phyloP scores from a whole-genome alignment of 2,888 invertebrate genomes.

The Teleogryllus oceanicus region DNA sequence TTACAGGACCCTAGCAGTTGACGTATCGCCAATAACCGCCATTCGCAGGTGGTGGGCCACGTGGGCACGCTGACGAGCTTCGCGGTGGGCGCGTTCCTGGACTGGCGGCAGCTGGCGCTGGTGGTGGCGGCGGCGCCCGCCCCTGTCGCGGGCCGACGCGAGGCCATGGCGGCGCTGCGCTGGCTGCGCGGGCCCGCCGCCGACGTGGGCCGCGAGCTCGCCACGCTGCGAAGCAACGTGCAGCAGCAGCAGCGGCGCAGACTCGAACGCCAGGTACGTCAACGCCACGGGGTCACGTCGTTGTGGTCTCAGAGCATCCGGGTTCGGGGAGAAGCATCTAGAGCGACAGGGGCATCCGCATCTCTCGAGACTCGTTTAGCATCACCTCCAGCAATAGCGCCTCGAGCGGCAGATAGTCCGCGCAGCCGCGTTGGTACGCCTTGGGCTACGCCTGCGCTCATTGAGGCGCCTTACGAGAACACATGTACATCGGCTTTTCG shows the following conservation, averaged over 20 bases:
- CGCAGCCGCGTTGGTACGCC: too few relatives aligned
- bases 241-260: conserved; percentile 40
- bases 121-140: conserved; percentile 75
- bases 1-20: too few relatives aligned
- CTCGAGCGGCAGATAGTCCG: too few relatives aligned
- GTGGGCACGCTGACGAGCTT: conserved; percentile 81
- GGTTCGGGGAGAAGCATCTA: too few relatives aligned
- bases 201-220: conserved; percentile 71
- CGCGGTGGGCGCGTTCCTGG: conserved; percentile 74
- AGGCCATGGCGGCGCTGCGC: conserved; percentile 66
- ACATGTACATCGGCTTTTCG: too few relatives aligned
- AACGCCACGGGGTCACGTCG: conserved; percentile 20
- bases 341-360: too few relatives aligned
- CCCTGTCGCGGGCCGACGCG: conserved; percentile 70
- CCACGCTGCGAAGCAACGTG: conserved; percentile 67
- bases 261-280: conserved; percentile 32
- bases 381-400: too few relatives aligned
- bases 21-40: too few relatives aligned
- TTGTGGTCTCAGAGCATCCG: too few relatives aligned
- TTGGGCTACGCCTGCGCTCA: too few relatives aligned
- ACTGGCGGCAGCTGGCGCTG: conserved; percentile 81
- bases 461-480: too few relatives aligned
- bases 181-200: conserved; percentile 80
- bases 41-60: conserved; percentile 62
- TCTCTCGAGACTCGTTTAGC: too few relatives aligned